phyloP scores from a whole-genome alignment of 2,797 vertebrate genomes.

The Paratrypauchen microcephalus region DNA sequence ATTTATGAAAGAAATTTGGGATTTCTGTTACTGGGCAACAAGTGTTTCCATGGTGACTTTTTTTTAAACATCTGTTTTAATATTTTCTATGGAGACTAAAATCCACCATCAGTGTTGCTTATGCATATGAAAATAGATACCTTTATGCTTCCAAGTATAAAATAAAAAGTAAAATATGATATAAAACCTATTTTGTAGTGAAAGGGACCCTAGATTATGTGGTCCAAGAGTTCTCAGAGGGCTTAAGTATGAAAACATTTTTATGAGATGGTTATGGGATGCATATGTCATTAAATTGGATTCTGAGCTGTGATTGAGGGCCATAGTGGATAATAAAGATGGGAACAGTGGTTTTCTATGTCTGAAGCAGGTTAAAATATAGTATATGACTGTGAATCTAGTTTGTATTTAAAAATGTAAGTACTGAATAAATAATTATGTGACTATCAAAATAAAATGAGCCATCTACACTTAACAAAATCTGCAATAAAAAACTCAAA shows the following conservation, averaged over 20 bases:
- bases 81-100: slow-evolving; percentile 4
- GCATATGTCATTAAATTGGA: slow-evolving; percentile 8
- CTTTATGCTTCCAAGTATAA: background rate
- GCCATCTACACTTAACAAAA: slow-evolving; percentile 34
- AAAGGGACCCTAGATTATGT: slow-evolving; percentile 4
- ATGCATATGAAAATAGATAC: background rate
- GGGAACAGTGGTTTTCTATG: slow-evolving; percentile 26
- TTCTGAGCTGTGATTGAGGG: slow-evolving; percentile 32
- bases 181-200: background rate
- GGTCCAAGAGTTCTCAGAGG: slow-evolving; percentile 34
- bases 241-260: slow-evolving; percentile 16
- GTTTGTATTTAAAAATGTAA: slow-evolving; percentile 45
- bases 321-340: slow-evolving; percentile 16
- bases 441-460: slow-evolving; percentile 30
- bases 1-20: background rate
- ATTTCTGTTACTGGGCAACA: background rate
- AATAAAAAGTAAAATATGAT: background rate
- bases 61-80: background rate
- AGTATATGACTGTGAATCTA: slow-evolving; percentile 41
- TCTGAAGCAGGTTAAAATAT: slow-evolving; percentile 15
- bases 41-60: background rate
- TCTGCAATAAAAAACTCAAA: background rate
- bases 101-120: background rate
- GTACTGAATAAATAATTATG: slow-evolving; percentile 26
- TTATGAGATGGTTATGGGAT: background rate